Base-by-base conservation (phyloP, 2,113 vertebrate species). In the Micronycteris hirsuta region DNA sequence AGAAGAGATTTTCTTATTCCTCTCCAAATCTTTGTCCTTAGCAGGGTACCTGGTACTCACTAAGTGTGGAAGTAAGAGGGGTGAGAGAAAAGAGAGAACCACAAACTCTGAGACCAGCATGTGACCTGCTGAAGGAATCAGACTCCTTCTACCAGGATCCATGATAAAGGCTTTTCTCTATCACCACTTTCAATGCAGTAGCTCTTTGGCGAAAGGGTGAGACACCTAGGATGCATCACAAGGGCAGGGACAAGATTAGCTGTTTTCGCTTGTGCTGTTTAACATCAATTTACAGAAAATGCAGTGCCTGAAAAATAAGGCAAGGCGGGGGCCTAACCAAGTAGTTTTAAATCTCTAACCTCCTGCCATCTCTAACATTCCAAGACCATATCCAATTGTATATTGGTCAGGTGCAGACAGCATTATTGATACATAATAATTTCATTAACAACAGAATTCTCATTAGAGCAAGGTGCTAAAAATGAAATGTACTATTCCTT, bases 381-480 rank as follows among this genome's bases (percentile, higher is more conserved):
- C 58, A 92, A 15, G 38, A 56, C 41, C 52, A 7, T 15, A 74
- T 47, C 41, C 65, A 94, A 45, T 82, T 74, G 83, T 65, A 22
- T 38, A 19, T 76, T 77, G 89, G 86, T 84, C 81, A 91, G 87
- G 49, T 78, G 54, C 45, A 88, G 76, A 77, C 14, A 52, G 31
- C 17, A 52, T 92, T 77, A 87, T 78, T 47, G 76, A 89, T 94
- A 74, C 19, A 24, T 92, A 90, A 94, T 89, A 71, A 92, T 97
- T 92, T 88, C 63, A 93, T 97, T 93, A 95, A 88, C 78, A 70
- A 95, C 84, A 95, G 87, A 95, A 89, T 24, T 84, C 65, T 96
- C 90, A 54, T 97, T 90, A 90, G 28, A 68, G 81, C 65, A 93
- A 81, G 82, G 85, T 96, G 71, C 67, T 97, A 78, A 93, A 94